A percentile compares a stretch with the other conserved stretches of the same genome.
These are phyloP conservation scores for Barnardius zonarius DNA, from an alignment of 2,113 vertebrate species.

Conservation along the genomic window DNA sequence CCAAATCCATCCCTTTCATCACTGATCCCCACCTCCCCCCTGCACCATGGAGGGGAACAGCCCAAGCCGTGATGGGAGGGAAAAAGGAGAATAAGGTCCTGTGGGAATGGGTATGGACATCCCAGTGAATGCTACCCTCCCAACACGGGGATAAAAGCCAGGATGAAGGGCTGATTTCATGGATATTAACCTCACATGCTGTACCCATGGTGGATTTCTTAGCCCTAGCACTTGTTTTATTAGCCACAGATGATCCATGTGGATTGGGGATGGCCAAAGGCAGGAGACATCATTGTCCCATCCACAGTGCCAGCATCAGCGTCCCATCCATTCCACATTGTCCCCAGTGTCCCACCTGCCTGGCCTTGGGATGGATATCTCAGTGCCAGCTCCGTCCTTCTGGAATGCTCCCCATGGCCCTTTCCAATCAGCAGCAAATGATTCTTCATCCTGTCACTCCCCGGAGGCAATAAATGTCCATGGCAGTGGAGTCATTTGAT, in stretches of 20 bases:
- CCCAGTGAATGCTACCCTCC: background rate
- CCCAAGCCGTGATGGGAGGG: background rate
- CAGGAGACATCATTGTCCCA: background rate
- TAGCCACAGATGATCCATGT: background rate
- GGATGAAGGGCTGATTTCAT: background rate
- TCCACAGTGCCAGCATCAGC: background rate
- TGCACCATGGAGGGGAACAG: background rate
- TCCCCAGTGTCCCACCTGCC: background rate
- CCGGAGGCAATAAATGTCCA: background rate
- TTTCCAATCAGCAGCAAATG: background rate
- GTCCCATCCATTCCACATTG: background rate
- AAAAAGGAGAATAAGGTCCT: background rate
- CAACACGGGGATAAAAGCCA: background rate
- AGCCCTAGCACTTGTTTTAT: background rate
- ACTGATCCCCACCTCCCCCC: background rate
- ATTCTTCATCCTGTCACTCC: background rate
- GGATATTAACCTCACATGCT: background rate
- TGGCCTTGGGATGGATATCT: background rate
- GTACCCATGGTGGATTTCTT: background rate
- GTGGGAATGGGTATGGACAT: accelerated
- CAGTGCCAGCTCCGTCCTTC: background rate
- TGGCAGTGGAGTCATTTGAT: background rate
- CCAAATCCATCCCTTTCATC: background rate
- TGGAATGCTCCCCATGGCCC: background rate
- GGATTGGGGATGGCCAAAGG: background rate